Percentiles rank a stretch among this genome's conserved stretches.
Evolutionary conservation across 2,888 invertebrate species (phyloP).

Genomic region (Pegoplata infirma): DNA sequence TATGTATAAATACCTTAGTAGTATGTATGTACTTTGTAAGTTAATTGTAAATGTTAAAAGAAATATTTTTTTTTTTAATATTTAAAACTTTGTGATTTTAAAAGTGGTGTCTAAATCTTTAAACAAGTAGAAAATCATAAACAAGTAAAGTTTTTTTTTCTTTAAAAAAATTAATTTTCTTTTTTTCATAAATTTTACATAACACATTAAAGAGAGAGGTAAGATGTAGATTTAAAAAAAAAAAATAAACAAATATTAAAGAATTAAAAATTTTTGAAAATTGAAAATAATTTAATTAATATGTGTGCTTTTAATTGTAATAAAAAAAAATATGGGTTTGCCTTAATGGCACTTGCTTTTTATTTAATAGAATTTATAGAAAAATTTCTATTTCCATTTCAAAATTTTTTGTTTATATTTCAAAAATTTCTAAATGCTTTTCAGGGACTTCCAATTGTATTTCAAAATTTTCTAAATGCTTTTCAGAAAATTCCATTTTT

Average conservation of each 20-base stretch:
- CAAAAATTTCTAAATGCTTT: no score
- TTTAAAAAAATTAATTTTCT: background rate
- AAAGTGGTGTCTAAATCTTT: background rate
- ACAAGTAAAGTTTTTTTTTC: background rate
- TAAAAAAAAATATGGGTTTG: no score
- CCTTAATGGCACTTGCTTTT: no score
- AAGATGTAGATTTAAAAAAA: background rate
- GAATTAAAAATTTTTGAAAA: background rate
- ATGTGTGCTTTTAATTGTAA: background rate
- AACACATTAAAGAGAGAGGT: background rate
- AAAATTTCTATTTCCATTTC: no score
- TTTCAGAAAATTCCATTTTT: no score
- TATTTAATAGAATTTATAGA: no score
- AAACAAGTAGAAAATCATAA: conserved; percentile 14
- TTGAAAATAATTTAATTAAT: background rate
- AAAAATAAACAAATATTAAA: background rate
- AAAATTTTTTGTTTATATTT: no score
- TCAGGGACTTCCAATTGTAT: no score
- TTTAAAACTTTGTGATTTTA: conserved; percentile 1
- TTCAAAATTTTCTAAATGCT: no score
- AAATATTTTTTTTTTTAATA: conserved; percentile 15
- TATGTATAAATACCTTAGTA: conserved; percentile 51
- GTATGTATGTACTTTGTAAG: conserved; percentile 18
- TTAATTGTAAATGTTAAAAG: conserved; percentile 9
- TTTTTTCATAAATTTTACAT: background rate